A percentile compares a stretch with the other conserved stretches of the same genome.
phyloP scores from a whole-genome alignment of 1,140 invertebrate genomes.

The Stratiolaelaps scimitus region DNA sequence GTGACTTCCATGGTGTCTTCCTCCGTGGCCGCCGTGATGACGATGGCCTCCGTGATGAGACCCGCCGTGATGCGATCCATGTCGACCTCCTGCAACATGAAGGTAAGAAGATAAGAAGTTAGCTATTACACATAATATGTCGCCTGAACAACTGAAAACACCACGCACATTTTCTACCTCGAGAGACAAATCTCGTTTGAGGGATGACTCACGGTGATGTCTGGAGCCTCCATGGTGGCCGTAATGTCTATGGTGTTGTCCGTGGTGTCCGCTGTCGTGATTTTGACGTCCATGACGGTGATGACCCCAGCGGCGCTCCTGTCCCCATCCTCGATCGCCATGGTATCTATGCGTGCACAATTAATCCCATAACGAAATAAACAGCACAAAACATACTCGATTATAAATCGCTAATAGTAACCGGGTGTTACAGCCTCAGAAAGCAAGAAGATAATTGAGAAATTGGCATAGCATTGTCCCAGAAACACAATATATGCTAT shows the following conservation, averaged over 20 bases:
- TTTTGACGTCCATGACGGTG: constrained; percentile 5
- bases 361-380: too few species aligned
- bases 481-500: neutral
- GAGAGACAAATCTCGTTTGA: too few species aligned
- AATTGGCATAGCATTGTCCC: too few species aligned
- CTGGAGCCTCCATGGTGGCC: constrained; percentile 10
- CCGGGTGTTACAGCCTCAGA: neutral
- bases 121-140: too few species aligned
- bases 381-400: too few species aligned
- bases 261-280: constrained; percentile 16
- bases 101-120: neutral
- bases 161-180: too few species aligned
- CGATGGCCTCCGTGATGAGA: constrained; percentile 8
- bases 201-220: constrained; percentile 1
- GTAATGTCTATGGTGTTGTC: constrained; percentile 10
- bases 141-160: too few species aligned
- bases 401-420: constrained; percentile 4
- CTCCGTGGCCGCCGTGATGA: constrained; percentile 20
- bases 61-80: neutral
- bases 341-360: neutral
- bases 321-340: constrained; percentile 7
- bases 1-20: constrained; percentile 15
- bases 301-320: constrained; percentile 15
- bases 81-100: neutral
- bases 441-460: neutral